A percentile compares a stretch with the other conserved stretches of the same genome.
Conservation (phyloP, 2,888 invertebrate species). For the Rhamphomyia laevipes region DNA sequence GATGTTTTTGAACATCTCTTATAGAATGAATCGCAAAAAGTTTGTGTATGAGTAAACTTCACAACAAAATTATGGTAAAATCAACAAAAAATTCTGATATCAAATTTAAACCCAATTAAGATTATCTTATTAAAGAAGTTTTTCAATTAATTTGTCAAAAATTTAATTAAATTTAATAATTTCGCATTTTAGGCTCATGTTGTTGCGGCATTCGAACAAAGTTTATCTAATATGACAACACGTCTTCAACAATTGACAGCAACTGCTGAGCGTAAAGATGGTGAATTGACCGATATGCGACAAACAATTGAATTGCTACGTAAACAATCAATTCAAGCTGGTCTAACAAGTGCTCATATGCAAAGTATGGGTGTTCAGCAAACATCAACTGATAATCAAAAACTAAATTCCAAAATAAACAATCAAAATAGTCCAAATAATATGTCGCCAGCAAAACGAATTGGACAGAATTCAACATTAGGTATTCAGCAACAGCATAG, state of each 20-base stretch:
- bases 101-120: no score
- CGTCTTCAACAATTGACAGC: slow-evolving; percentile 87
- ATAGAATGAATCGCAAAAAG: no score
- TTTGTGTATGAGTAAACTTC: no score
- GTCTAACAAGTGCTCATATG: slow-evolving; percentile 59
- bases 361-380: slow-evolving; percentile 47
- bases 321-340: slow-evolving; percentile 85
- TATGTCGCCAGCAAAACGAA: slow-evolving; percentile 48
- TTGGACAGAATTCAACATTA: neutral
- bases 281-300: slow-evolving; percentile 81
- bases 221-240: slow-evolving; percentile 91
- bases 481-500: slow-evolving; percentile 81
- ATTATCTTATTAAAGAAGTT: no score
- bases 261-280: slow-evolving; percentile 89
- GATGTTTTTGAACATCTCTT: no score
- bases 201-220: slow-evolving; percentile 95
- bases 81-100: no score
- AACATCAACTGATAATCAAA: neutral
- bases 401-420: neutral
- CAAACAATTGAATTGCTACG: slow-evolving; percentile 87
- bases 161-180: neutral
- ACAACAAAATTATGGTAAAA: no score
- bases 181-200: slow-evolving; percentile 73
- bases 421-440: slow-evolving; percentile 41
- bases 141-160: neutral